Conservation (phyloP, 2,888 invertebrate genomes). For the Meliscaeva auricollis region DNA sequence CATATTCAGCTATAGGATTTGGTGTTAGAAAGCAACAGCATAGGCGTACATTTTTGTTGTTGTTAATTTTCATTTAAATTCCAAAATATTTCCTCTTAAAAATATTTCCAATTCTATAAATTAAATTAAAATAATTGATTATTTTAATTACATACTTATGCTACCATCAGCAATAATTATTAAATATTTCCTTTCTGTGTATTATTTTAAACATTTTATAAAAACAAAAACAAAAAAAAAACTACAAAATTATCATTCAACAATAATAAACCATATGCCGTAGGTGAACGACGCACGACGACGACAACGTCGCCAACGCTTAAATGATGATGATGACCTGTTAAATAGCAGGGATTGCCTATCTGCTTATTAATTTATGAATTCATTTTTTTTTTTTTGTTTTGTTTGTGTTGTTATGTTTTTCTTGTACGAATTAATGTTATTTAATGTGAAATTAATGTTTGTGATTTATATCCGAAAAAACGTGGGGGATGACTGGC, state of each 20-base stretch:
- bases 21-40: no score
- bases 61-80: no score
- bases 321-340: slow-evolving; percentile 52
- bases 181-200: neutral
- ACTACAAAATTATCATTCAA: slow-evolving; percentile 45
- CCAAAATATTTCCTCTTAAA: no score
- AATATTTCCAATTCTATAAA: no score
- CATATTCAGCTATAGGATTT: no score
- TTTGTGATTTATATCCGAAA: slow-evolving; percentile 51
- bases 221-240: neutral
- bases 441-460: slow-evolving; percentile 60
- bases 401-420: slow-evolving; percentile 10
- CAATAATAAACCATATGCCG: slow-evolving; percentile 7
- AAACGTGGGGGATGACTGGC: neutral
- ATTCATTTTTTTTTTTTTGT: neutral
- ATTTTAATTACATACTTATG: no score
- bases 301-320: slow-evolving; percentile 1
- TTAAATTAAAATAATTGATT: no score
- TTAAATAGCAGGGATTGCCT: slow-evolving; percentile 61
- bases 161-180: neutral
- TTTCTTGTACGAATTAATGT: slow-evolving; percentile 56
- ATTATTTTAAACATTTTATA: slow-evolving; percentile 48
- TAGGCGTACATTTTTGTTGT: no score
- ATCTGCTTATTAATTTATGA: slow-evolving; percentile 40
- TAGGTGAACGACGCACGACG: neutral